A percentile compares a stretch with the other conserved stretches of the same genome.
Conservation (phyloP, 1,140 invertebrate genomes). For the Aethina tumida region DNA sequence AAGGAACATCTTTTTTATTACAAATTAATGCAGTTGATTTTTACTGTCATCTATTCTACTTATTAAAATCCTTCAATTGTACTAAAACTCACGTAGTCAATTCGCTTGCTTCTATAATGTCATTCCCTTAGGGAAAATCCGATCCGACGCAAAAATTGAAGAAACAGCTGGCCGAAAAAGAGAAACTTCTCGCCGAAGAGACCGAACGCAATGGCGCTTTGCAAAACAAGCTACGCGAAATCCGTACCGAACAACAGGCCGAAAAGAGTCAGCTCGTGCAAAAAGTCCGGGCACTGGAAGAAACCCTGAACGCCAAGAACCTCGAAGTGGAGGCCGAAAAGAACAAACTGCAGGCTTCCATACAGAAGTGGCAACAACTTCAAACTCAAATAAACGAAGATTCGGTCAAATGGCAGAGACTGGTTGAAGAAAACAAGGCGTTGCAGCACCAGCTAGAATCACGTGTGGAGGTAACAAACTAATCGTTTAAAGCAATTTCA, state of each 20-base stretch:
- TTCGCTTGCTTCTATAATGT: too few relatives aligned
- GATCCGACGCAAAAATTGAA: slow-evolving; percentile 77
- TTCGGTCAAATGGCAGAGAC: slow-evolving; percentile 39
- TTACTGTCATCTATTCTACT: too few relatives aligned
- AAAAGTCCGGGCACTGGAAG: slow-evolving; percentile 46
- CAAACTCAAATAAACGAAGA: slow-evolving; percentile 52
- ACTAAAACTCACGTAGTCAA: too few relatives aligned
- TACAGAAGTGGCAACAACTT: slow-evolving; percentile 32
- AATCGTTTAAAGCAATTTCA: neutral
- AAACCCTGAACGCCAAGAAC: slow-evolving; percentile 39
- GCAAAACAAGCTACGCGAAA: slow-evolving; percentile 66
- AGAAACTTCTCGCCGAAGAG: slow-evolving; percentile 61
- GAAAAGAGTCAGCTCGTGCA: slow-evolving; percentile 49
- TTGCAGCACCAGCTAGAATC: slow-evolving; percentile 45
- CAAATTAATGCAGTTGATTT: slow-evolving; percentile 1
- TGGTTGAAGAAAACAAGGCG: slow-evolving; percentile 45
- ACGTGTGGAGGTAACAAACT: slow-evolving; percentile 32
- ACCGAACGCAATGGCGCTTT: slow-evolving; percentile 57
- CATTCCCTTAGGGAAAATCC: slow-evolving; percentile 51
- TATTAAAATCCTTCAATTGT: too few relatives aligned
- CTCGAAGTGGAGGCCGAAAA: slow-evolving; percentile 20
- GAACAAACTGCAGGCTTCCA: slow-evolving; percentile 19
- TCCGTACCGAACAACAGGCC: slow-evolving; percentile 58
- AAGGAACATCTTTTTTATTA: slow-evolving; percentile 1
- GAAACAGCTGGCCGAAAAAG: slow-evolving; percentile 75